Evolutionary conservation across 2,888 invertebrate genomes (phyloP).

Genomic region (Chymomyza procnemis): DNA sequence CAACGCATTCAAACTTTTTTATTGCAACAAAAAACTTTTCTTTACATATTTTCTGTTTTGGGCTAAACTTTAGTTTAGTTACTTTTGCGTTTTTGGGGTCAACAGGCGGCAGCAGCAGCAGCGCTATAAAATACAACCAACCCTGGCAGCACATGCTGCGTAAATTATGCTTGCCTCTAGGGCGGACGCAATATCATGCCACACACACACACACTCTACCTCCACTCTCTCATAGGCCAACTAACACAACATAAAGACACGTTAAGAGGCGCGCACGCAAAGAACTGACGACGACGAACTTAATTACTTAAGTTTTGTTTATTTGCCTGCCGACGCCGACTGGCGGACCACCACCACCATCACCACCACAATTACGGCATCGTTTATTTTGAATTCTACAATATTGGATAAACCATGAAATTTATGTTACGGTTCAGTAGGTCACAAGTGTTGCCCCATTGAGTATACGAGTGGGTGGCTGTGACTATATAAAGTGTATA

Average conservation of each 20-base stretch:
- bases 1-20: constrained; percentile 16
- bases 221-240: not conserved
- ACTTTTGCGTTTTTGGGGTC: constrained; percentile 40
- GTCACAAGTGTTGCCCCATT: not conserved
- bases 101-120: constrained; percentile 13
- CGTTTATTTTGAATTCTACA: not conserved
- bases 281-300: constrained; percentile 7
- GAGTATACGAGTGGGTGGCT: not conserved
- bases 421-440: constrained; percentile 15
- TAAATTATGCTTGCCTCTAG: not conserved
- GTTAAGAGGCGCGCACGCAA: not conserved
- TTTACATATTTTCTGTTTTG: not conserved
- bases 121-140: not conserved
- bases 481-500: not conserved
- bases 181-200: no score
- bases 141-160: not conserved
- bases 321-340: constrained; percentile 27
- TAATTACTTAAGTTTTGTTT: constrained; percentile 46
- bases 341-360: constrained; percentile 9
- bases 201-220: constrained; percentile 5
- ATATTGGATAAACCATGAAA: not conserved
- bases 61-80: constrained; percentile 16
- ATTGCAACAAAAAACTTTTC: constrained; percentile 26
- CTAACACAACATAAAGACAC: not conserved
- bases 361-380: constrained; percentile 27